These are phyloP conservation scores for Ophiothrix spiculata DNA, from an alignment of 35 echinoderm and acorn worm species.

Conservation along the genomic window DNA sequence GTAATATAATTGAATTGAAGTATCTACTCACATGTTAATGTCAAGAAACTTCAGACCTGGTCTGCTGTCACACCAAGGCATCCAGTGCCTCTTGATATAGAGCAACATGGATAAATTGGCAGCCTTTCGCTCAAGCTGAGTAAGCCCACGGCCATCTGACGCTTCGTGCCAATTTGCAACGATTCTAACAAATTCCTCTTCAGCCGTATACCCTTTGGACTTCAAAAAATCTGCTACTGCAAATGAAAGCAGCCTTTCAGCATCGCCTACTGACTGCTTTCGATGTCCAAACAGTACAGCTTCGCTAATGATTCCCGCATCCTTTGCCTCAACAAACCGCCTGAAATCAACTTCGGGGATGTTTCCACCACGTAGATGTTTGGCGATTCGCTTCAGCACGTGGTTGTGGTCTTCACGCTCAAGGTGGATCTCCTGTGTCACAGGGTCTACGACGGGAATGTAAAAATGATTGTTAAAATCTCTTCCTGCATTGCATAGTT, in stretches of 20 bases:
- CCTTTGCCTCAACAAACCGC: neutral
- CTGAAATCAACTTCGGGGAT: neutral
- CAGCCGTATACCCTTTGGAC: neutral
- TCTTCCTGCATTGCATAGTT: neutral
- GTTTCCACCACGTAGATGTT: neutral
- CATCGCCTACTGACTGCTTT: neutral
- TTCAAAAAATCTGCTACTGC: neutral
- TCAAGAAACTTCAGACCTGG: too few relatives aligned
- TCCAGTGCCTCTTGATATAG: neutral
- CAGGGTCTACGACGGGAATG: neutral
- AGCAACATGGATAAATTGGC: neutral
- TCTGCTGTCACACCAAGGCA: too few relatives aligned
- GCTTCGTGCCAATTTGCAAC: neutral
- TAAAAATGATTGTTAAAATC: neutral
- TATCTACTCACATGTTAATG: too few relatives aligned
- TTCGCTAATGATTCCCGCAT: neutral
- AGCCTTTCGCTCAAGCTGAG: neutral
- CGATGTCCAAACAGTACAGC: neutral
- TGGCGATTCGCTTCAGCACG: neutral
- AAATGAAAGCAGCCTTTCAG: neutral
- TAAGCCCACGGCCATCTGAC: neutral
- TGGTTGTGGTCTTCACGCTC: neutral
- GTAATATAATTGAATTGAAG: too few relatives aligned
- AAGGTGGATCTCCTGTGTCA: neutral
- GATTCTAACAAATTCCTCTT: neutral